Evolutionary conservation across 2,797 vertebrate species (phyloP).

Genomic region (Margarornis squamiger): DNA sequence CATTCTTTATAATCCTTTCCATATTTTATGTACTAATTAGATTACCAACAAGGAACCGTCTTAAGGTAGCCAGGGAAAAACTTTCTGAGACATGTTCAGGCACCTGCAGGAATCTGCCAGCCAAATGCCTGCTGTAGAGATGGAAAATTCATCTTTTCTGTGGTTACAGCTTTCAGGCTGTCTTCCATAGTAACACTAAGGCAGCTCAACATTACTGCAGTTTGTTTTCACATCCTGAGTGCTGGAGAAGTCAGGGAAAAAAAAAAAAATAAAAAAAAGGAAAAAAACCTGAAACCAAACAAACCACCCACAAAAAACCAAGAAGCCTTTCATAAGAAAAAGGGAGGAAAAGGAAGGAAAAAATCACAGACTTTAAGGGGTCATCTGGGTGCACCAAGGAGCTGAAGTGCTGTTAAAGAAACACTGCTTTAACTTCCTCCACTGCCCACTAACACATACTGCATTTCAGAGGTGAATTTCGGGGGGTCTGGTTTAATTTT

Average conservation of each 20-base stretch:
- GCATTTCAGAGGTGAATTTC: background rate
- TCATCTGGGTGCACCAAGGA: background rate
- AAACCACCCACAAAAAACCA: background rate
- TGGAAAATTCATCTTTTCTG: conserved; percentile 27
- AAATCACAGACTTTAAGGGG: background rate
- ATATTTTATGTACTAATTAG: background rate
- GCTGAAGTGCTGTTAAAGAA: background rate
- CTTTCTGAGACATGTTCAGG: background rate
- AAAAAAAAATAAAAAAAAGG: too few species aligned
- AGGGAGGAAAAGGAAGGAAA: background rate
- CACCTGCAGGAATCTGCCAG: conserved; percentile 37
- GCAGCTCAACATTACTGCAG: background rate
- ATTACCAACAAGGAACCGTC: background rate
- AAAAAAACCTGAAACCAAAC: background rate
- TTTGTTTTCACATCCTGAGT: background rate
- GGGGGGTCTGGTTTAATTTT: background rate
- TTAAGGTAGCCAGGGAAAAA: background rate
- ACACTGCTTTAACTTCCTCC: background rate
- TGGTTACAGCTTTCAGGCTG: background rate
- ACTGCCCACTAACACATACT: background rate
- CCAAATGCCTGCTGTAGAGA: background rate
- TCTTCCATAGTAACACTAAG: background rate
- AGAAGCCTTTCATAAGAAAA: conserved; percentile 2
- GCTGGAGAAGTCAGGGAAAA: background rate
- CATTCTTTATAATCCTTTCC: background rate